Evolutionary conservation across 2,113 vertebrate species (phyloP).

Genomic region (Rhipidura dahli): DNA sequence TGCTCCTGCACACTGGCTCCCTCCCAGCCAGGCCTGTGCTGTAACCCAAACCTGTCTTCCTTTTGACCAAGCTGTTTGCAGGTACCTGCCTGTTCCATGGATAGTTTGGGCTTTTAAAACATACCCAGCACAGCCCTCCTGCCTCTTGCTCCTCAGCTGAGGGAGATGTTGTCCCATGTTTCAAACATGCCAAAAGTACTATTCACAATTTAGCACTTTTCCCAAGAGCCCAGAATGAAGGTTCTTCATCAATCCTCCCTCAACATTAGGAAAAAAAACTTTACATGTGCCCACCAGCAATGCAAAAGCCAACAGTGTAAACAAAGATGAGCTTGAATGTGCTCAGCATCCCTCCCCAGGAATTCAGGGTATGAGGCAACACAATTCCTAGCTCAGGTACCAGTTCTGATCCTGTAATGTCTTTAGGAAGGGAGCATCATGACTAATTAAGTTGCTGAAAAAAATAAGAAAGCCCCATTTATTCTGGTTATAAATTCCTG

Average conservation of each 20-base stretch:
- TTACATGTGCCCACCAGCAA: neutral
- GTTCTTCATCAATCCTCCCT: neutral
- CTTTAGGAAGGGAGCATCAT: neutral
- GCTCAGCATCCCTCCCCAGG: neutral
- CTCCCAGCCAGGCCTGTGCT: rapidly evolving
- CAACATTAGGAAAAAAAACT: neutral
- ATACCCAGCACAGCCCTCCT: neutral
- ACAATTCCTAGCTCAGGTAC: neutral
- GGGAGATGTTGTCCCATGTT: neutral
- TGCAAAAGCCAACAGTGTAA: neutral
- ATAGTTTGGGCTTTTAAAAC: neutral
- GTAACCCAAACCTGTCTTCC: rapidly evolving
- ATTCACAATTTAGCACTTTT: neutral
- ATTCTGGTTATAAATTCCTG: neutral
- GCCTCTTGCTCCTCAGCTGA: neutral
- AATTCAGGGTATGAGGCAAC: neutral
- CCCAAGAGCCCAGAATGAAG: neutral
- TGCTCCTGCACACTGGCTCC: neutral
- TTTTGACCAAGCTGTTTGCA: neutral
- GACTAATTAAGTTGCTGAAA: neutral
- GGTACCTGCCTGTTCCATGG: neutral
- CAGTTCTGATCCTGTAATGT: neutral
- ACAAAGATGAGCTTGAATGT: neutral
- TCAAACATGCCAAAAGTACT: neutral
- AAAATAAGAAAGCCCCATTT: neutral